These are phyloP conservation scores for Microcebus murinus DNA, from an alignment of 2,113 vertebrate species.

Conservation along the genomic window DNA sequence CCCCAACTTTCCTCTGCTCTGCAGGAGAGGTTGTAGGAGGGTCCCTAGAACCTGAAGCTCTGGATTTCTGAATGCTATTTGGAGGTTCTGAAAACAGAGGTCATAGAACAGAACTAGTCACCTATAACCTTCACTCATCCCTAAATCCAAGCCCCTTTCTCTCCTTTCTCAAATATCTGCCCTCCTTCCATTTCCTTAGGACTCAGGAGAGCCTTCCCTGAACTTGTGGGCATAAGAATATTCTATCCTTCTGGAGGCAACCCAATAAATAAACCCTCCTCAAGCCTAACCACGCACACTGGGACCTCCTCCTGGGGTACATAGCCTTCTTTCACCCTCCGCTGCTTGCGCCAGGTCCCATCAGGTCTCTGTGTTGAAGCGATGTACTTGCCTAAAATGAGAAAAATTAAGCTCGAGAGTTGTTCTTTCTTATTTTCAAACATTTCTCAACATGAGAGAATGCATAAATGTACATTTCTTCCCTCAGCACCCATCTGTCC, in stretches of 20 bases:
- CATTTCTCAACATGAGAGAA: not conserved
- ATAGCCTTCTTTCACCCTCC: conserved; percentile 95
- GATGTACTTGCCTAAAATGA: conserved; percentile 93
- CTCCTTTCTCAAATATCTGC: not conserved
- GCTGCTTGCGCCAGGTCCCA: conserved; percentile 95
- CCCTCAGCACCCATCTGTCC: not conserved
- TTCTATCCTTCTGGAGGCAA: not conserved
- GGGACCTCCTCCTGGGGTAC: conserved; percentile 97
- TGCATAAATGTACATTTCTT: not conserved
- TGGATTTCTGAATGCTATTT: not conserved
- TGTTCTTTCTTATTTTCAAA: conserved; percentile 31
- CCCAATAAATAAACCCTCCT: not conserved
- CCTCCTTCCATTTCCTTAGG: not conserved
- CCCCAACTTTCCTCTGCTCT: not conserved
- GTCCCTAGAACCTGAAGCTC: not conserved
- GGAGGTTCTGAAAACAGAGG: conserved; percentile 15
- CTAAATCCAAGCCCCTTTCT: not conserved
- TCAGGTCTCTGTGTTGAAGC: conserved; percentile 95
- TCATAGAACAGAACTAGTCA: not conserved
- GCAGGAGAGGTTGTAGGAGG: not conserved
- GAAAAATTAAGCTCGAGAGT: conserved; percentile 21
- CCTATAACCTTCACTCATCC: not conserved
- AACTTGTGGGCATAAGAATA: not conserved
- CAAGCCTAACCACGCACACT: conserved; percentile 88
- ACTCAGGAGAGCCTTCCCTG: not conserved